A percentile compares a stretch with the other conserved stretches of the same genome.
phyloP scores from a whole-genome alignment of 2,888 invertebrate species.

The Leptopilina drosophilae region DNA sequence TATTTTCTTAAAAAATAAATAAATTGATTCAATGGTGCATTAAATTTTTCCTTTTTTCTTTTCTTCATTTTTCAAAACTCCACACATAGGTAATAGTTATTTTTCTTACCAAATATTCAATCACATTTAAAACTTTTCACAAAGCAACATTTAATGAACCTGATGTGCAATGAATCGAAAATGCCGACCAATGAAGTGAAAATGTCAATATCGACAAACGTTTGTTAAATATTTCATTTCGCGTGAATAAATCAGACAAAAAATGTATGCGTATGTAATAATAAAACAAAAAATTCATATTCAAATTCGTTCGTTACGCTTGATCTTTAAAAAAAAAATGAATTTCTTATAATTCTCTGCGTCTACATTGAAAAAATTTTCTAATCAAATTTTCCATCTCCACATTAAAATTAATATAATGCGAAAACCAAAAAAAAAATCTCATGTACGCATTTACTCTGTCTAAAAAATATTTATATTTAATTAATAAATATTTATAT shows the following conservation, averaged over 20 bases:
- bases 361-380: too few species aligned
- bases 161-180: slow-evolving; percentile 27
- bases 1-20: too few species aligned
- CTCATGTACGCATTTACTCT: too few species aligned
- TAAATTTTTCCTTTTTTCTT: too few species aligned
- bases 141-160: slow-evolving; percentile 30
- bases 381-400: too few species aligned
- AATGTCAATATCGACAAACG: slow-evolving; percentile 33
- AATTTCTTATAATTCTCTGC: neutral
- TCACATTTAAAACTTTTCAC: neutral
- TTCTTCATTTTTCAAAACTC: too few species aligned
- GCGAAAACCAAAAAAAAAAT: too few species aligned
- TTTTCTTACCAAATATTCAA: neutral
- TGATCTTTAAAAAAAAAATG: neutral
- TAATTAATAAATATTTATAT: too few species aligned
- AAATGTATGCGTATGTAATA: neutral
- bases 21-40: too few species aligned
- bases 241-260: neutral
- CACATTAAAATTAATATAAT: too few species aligned
- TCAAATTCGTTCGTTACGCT: slow-evolving; percentile 31
- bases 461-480: too few species aligned
- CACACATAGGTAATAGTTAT: neutral
- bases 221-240: slow-evolving; percentile 28
- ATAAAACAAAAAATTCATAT: neutral
- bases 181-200: slow-evolving; percentile 7